Conservation (phyloP, 2,797 vertebrate genomes). For the Podarcis siculus region DNA sequence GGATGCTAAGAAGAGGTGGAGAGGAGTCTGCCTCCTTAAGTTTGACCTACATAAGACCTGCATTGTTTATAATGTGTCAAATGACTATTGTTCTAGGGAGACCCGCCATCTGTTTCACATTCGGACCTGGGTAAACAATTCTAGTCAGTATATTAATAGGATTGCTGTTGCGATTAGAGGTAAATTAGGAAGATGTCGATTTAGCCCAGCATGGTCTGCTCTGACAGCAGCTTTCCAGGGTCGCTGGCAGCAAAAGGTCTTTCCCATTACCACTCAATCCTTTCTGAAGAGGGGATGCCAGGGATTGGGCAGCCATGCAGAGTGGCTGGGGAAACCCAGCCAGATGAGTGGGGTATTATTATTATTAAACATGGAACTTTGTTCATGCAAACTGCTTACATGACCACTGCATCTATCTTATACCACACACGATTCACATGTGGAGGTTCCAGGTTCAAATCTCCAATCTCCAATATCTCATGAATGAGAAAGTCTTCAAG, state of each 20-base stretch:
- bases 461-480: too few relatives aligned
- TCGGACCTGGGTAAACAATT: not conserved
- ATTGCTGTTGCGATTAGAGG: not conserved
- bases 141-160: not conserved
- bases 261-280: not conserved
- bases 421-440: too few relatives aligned
- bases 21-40: too few relatives aligned
- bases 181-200: too few relatives aligned
- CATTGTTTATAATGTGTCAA: too few relatives aligned
- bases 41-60: not conserved
- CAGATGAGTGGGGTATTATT: too few relatives aligned
- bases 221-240: not conserved
- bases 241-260: not conserved
- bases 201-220: not conserved
- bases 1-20: not conserved
- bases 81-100: not conserved
- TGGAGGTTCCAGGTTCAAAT: too few relatives aligned
- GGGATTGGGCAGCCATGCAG: not conserved
- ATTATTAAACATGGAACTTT: not conserved
- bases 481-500: too few relatives aligned
- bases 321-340: too few relatives aligned
- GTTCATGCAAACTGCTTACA: not conserved
- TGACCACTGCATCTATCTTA: not conserved
- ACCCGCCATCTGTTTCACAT: not conserved
- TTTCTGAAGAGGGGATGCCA: not conserved